Evolutionary conservation across 1,140 invertebrate genomes (phyloP).

Genomic region (Tetramorium parvispinum): DNA sequence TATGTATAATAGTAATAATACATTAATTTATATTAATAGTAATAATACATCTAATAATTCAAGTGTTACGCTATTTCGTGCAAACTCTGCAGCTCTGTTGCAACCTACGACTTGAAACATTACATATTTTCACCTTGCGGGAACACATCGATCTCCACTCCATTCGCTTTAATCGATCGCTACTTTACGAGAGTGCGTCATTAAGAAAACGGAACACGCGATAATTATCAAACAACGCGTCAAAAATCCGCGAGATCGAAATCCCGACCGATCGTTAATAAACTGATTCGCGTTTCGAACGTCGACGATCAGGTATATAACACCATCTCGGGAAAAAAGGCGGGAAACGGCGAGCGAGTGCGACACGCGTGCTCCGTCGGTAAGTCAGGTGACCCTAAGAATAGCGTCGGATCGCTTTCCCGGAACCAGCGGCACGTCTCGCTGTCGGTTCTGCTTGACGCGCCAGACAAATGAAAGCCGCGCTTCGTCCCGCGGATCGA

Average conservation of each 20-base stretch:
- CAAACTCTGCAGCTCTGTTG: too few relatives aligned
- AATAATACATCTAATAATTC: too few relatives aligned
- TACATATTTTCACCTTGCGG: background rate
- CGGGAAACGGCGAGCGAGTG: background rate
- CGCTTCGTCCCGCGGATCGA: background rate
- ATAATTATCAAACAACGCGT: background rate
- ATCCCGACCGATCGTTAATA: background rate
- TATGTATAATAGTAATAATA: too few relatives aligned
- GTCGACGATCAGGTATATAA: background rate
- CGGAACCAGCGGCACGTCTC: background rate
- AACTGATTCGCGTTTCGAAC: background rate
- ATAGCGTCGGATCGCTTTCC: slow-evolving; percentile 22
- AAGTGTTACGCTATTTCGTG: too few relatives aligned
- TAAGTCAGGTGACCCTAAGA: slow-evolving; percentile 24
- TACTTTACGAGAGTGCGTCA: background rate
- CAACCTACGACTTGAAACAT: background rate
- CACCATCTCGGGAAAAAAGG: slow-evolving; percentile 25
- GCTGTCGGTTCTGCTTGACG: background rate
- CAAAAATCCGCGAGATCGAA: background rate
- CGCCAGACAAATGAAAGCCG: background rate
- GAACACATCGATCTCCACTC: background rate
- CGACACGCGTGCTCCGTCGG: background rate
- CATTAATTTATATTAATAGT: too few relatives aligned
- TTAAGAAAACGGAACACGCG: background rate
- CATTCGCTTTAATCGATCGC: background rate